Percentiles rank a stretch among this genome's conserved stretches.
These are phyloP conservation scores for Shinisaurus crocodilurus DNA, from an alignment of 2,113 vertebrate genomes.

Conservation along the genomic window DNA sequence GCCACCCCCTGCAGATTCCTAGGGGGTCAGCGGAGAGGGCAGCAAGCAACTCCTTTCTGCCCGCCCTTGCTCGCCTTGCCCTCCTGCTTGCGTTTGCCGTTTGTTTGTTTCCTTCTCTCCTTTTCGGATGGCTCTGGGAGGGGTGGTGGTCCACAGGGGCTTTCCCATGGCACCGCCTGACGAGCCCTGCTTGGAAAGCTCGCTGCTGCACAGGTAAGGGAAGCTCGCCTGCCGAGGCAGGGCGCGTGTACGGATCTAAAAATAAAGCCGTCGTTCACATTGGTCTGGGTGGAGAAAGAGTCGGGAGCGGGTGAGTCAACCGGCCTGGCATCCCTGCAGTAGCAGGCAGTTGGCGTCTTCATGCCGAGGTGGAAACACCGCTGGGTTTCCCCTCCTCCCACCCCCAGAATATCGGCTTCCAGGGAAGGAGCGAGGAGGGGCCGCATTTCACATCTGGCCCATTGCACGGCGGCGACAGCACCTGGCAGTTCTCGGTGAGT, in stretches of 20 bases:
- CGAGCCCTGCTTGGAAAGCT: neutral
- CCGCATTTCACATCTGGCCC: neutral
- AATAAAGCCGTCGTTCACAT: neutral
- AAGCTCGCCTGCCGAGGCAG: accelerated
- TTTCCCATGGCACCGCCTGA: neutral
- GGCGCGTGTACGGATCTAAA: accelerated
- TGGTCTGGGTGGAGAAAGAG: neutral
- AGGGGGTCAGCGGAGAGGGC: conserved; percentile 74
- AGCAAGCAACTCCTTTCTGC: conserved; percentile 17
- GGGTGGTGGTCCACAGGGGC: neutral
- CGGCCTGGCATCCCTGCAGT: neutral
- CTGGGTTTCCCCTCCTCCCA: accelerated
- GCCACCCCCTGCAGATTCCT: conserved; percentile 80
- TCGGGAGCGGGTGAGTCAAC: too few relatives aligned
- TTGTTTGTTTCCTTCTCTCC: neutral
- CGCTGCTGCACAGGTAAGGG: conserved; percentile 55
- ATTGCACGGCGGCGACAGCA: neutral
- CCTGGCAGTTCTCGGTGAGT: neutral
- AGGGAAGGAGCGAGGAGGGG: neutral
- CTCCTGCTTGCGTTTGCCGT: neutral
- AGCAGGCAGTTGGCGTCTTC: neutral
- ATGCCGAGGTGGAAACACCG: neutral
- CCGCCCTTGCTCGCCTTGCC: conserved; percentile 7
- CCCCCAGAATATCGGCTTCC: neutral
- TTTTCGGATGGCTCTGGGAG: conserved; percentile 29